Evolutionary conservation across 2,797 vertebrate species (phyloP).

Genomic region (Xiphorhynchus erythropygius): DNA sequence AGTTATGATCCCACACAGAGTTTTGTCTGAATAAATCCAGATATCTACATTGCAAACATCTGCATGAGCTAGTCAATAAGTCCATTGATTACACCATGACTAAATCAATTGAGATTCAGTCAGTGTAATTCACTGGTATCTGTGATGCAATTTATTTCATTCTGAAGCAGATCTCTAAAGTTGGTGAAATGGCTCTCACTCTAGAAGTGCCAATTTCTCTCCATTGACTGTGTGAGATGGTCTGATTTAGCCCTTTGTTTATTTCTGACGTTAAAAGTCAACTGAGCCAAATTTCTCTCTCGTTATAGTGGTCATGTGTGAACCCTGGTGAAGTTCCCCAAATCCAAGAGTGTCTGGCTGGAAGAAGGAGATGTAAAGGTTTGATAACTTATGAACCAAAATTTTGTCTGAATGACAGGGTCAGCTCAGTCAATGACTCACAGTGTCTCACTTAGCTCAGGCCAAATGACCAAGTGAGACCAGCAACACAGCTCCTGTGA

Average conservation of each 20-base stretch:
- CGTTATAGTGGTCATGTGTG: neutral
- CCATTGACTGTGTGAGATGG: fast-evolving
- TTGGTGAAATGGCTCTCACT: neutral
- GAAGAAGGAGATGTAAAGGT: neutral
- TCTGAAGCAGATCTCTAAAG: neutral
- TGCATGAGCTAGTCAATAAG: neutral
- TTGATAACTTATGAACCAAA: neutral
- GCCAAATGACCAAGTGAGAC: fast-evolving
- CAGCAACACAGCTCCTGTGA: neutral
- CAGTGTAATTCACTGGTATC: neutral
- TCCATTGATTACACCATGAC: neutral
- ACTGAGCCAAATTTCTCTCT: neutral
- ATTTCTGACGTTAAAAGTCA: neutral
- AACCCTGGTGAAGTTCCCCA: neutral
- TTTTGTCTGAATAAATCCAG: neutral
- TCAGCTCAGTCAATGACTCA: neutral
- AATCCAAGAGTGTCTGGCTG: neutral
- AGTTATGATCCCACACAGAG: neutral
- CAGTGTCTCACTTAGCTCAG: neutral
- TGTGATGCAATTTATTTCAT: neutral
- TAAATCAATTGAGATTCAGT: neutral
- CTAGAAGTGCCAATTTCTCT: neutral
- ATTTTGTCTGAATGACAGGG: neutral
- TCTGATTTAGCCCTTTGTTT: neutral
- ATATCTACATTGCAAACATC: neutral